A percentile compares a stretch with the other conserved stretches of the same genome.
phyloP scores from a whole-genome alignment of 2,113 vertebrate species.

The Philantomba maxwellii region DNA sequence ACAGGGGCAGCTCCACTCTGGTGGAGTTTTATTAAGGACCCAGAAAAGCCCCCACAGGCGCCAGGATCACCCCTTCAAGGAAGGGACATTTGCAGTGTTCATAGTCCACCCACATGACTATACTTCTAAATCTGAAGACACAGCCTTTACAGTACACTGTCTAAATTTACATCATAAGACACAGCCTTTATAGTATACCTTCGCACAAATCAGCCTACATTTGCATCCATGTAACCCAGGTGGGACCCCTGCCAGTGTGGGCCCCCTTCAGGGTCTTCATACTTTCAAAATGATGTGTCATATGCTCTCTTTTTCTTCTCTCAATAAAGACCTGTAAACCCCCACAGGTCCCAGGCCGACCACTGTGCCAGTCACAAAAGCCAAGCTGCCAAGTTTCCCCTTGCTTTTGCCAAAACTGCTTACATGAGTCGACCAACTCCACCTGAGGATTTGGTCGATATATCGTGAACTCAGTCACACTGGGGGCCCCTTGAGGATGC shows the following conservation, averaged over 20 bases:
- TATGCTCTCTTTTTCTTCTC: neutral
- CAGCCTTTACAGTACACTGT: rapidly evolving
- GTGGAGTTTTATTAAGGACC: neutral
- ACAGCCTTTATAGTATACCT: neutral
- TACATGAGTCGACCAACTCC: neutral
- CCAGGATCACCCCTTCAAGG: neutral
- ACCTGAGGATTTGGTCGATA: neutral
- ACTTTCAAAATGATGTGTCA: neutral
- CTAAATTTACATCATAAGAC: neutral
- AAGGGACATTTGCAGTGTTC: neutral
- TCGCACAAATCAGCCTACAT: neutral
- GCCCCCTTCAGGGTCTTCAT: neutral
- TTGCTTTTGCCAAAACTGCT: neutral
- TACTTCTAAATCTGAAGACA: neutral
- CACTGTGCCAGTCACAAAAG: neutral
- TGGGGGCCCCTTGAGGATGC: neutral
- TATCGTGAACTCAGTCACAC: neutral
- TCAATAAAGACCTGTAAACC: neutral
- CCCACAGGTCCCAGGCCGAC: neutral
- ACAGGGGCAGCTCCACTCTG: rapidly evolving
- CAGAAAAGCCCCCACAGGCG: rapidly evolving
- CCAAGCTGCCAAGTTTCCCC: neutral
- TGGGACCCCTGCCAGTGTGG: neutral
- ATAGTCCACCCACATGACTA: neutral
- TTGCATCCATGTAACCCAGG: neutral